Base-by-base conservation (phyloP, 1,140 invertebrate species). In the Pseudomyrmex gracilis region DNA sequence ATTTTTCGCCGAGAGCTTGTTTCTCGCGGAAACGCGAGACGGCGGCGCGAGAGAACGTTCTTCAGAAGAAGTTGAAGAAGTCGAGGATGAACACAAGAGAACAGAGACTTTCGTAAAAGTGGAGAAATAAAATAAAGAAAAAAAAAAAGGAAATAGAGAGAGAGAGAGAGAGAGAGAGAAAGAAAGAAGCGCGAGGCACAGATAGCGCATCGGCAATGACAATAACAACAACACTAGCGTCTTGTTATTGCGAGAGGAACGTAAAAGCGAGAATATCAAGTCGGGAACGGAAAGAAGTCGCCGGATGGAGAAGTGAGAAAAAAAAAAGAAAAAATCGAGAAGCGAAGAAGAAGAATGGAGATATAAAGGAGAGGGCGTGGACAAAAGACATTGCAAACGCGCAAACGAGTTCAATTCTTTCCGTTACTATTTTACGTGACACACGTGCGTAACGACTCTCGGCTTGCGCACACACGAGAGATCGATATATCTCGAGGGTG, bases 1-100 rank as follows among this genome's bases (percentile, higher is more conserved):
- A 66, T 55, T 76, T 77, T 67, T 53, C 47, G 12, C n/a, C 61
- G 24, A 51, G 47, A 77, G 24, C n/a, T 77, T 63, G 61, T 77
- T 77, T 55, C 34, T 34, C 17, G 47, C 61, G 10, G 58, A 74
- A 8, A 47, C 55, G 34, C 71, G 43, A 74, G 73, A 53, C 57
- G 47, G 71, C 15, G 43, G 71, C 15, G 43, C 34, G 34, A 0
- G 20, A 15, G 73, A 77, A 1, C 47, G 47, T 77, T 77, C 73
- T 77, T 13, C 47, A 66, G 61, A 13, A 45, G 13, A 22, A 43
- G 57, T 74, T 74, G 47, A 47, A 13, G 12, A 77, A 77, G 61
- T 55, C 73, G 47, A 22, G n/a, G 61, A 76, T 17, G 22, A 58
- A 77, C 17, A 20, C 2, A 34, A 34, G n/a, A 66, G 2, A 51